Base-by-base conservation (phyloP, 2,888 invertebrate genomes). In the Petrolisthes manimaculis region DNA sequence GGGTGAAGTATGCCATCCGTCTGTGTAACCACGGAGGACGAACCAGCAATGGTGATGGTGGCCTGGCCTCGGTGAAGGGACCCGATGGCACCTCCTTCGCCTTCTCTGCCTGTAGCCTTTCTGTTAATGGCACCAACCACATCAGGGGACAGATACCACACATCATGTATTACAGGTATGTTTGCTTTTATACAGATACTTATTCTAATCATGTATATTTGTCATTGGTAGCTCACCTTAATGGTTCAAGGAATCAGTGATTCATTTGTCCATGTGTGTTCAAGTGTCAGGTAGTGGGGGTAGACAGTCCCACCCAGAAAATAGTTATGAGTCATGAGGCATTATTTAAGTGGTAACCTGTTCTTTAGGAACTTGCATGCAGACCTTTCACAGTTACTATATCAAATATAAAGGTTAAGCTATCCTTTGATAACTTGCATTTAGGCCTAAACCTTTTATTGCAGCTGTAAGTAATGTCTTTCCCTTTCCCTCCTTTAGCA, bases 81-180 rank as follows among this genome's bases (percentile, higher is more conserved):
- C 97, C 97, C 0, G 98, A 99, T 93, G 98, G 98, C 79, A 97
- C 97, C 6, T 96, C 95, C 1, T 98, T 99, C 93, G 95, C 96
- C 80, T 99, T 97, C 93, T 96, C 96, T 55, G 96, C 97, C 0
- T 98, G 98, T 93, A 97, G 98, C 14, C 94, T 98, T 78, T 98
- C 98, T 93, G 97, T 97, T 93, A 98, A 99, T 93, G 99, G 99
- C n/a, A 99, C 99, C 0, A 98, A 97, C 8, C 95, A 98, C 91
- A 96, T 97, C 0, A 95, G 99, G 85, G 99, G 99, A 12, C 99
- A 99, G 94, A 95, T 99, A 92, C 99, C 99, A 0, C 96, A 96
- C 92, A 95, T 99, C 81, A 94, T 99, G 21, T 99, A 99, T 92
- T 97, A 95, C 93, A 96, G 96, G 95, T 96, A 93, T 91, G 91